Conservation (phyloP, 2,113 vertebrate species). For the Tychaedon coryphoeus region DNA sequence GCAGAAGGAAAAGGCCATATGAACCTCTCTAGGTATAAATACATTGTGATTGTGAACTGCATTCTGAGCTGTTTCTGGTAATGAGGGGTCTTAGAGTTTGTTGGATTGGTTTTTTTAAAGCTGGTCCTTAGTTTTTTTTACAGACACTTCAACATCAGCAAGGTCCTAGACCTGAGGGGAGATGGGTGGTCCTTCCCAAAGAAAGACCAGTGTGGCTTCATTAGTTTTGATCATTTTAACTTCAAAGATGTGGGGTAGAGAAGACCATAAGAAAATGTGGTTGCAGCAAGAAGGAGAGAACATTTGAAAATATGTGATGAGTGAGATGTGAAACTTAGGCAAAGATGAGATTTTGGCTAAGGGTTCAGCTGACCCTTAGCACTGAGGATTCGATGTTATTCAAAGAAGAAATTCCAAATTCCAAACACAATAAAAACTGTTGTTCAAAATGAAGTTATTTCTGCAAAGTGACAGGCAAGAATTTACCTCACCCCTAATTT, state of each 20-base stretch:
- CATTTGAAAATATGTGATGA: background rate
- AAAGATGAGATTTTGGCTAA: background rate
- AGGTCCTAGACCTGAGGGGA: background rate
- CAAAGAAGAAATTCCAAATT: background rate
- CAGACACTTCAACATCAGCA: background rate
- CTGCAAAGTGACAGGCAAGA: background rate
- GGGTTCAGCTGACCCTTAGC: background rate
- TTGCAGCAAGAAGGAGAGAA: background rate
- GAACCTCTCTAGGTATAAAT: background rate
- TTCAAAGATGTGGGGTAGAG: background rate
- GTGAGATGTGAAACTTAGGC: background rate
- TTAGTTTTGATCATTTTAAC: background rate
- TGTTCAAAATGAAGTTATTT: background rate
- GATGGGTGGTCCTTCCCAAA: background rate
- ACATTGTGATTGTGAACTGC: background rate
- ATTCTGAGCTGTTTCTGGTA: background rate
- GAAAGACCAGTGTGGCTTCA: background rate
- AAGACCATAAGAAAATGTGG: background rate
- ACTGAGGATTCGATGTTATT: background rate
- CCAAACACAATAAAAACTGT: background rate
- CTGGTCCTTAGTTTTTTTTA: background rate
- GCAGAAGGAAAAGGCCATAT: background rate
- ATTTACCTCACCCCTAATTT: background rate
- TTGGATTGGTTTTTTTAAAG: background rate
- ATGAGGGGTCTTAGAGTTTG: background rate